Evolutionary conservation across 1,140 invertebrate species (phyloP).

Genomic region (Pogonognathellus flavescens): DNA sequence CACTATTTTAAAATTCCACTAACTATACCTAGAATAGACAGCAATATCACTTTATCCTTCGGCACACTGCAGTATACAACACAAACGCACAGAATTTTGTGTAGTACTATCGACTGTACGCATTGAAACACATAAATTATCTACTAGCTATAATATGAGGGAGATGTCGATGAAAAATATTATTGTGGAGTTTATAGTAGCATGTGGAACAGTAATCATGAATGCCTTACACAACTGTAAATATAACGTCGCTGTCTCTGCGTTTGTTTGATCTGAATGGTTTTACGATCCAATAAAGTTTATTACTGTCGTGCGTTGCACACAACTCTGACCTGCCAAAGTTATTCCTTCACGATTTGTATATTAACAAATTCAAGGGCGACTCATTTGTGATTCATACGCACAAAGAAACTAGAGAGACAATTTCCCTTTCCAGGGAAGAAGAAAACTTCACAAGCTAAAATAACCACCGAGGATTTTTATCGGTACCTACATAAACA

Average conservation of each 20-base stretch:
- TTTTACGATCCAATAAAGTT: slow-evolving; percentile 32
- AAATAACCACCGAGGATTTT: no score
- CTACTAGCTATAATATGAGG: no score
- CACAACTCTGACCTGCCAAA: slow-evolving; percentile 11
- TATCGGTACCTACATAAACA: neutral
- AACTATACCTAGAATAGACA: no score
- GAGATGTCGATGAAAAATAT: no score
- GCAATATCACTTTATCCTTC: no score
- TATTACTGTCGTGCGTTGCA: neutral
- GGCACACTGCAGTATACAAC: no score
- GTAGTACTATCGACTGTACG: no score
- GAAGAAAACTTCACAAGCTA: neutral
- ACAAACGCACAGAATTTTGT: no score
- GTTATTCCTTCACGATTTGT: slow-evolving; percentile 34
- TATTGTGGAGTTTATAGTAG: neutral
- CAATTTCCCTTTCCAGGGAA: slow-evolving; percentile 23
- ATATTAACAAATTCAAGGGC: slow-evolving; percentile 35
- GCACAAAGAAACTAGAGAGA: neutral
- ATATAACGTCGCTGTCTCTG: neutral
- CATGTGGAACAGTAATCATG: neutral
- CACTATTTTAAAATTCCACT: no score
- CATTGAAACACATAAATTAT: no score
- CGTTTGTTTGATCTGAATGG: neutral
- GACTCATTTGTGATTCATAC: neutral
- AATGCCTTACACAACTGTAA: neutral